phyloP scores from a whole-genome alignment of 2,888 invertebrate species.

The Ophonus ardosiacus region DNA sequence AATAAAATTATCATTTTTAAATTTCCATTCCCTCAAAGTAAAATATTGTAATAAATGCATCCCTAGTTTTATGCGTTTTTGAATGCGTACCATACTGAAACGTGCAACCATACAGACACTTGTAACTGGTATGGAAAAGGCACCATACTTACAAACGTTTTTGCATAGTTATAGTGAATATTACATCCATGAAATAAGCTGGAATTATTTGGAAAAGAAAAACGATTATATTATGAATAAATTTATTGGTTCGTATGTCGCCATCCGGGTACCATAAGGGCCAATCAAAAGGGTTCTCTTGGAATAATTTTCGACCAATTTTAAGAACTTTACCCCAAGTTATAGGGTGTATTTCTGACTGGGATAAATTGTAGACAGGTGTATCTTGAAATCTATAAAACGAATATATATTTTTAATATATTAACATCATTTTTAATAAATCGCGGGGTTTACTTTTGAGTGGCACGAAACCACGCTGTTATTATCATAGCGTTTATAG shows the following conservation, averaged over 20 bases:
- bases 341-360: slow-evolving; percentile 84
- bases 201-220: slow-evolving; percentile 85
- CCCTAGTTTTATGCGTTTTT: slow-evolving; percentile 79
- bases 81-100: slow-evolving; percentile 80
- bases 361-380: slow-evolving; percentile 87
- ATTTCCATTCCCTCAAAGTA: slow-evolving; percentile 87
- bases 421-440: too few relatives aligned
- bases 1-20: slow-evolving; percentile 80
- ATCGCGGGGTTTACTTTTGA: slow-evolving; percentile 36
- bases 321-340: slow-evolving; percentile 90
- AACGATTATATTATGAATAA: slow-evolving; percentile 81
- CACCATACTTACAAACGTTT: slow-evolving; percentile 84
- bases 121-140: too few relatives aligned
- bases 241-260: slow-evolving; percentile 80
- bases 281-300: slow-evolving; percentile 84
- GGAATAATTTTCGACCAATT: slow-evolving; percentile 78
- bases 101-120: too few relatives aligned
- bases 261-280: slow-evolving; percentile 88
- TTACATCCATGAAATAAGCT: slow-evolving; percentile 84
- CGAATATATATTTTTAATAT: neutral
- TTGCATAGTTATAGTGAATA: slow-evolving; percentile 82
- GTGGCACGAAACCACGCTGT: slow-evolving; percentile 81
- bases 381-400: slow-evolving; percentile 75
- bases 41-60: slow-evolving; percentile 84
- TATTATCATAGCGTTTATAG: slow-evolving; percentile 85